These are phyloP conservation scores for Olivierus martensii DNA, from an alignment of 1,140 invertebrate species.

Conservation along the genomic window DNA sequence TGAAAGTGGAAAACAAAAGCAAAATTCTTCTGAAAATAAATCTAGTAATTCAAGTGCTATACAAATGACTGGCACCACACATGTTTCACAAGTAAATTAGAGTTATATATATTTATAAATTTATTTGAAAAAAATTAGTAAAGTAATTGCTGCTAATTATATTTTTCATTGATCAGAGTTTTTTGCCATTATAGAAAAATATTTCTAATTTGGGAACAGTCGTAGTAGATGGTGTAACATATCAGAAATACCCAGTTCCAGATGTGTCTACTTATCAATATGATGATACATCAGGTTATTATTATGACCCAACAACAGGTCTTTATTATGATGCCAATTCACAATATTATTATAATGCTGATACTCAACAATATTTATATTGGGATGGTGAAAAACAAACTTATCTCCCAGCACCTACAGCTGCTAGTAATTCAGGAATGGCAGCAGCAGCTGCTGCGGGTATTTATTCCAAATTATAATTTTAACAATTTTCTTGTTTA, in stretches of 20 bases:
- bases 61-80: no score
- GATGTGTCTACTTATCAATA: slow-evolving; percentile 86
- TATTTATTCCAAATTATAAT: not conserved
- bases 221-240: slow-evolving; percentile 16
- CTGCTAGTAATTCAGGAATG: no score
- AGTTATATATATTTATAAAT: no score
- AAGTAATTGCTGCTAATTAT: no score
- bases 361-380: slow-evolving; percentile 81
- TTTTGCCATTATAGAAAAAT: not conserved
- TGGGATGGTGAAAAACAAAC: slow-evolving; percentile 76
- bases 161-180: no score
- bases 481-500: no score
- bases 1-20: no score
- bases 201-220: slow-evolving; percentile 15
- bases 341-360: slow-evolving; percentile 72
- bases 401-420: slow-evolving; percentile 50
- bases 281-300: slow-evolving; percentile 90
- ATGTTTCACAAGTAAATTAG: no score
- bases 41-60: no score
- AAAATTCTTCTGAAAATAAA: no score
- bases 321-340: slow-evolving; percentile 93
- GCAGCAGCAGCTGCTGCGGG: not conserved
- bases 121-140: no score
- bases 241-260: slow-evolving; percentile 40
- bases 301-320: slow-evolving; percentile 83